Evolutionary conservation across 1,140 invertebrate genomes (phyloP), one percentile per base, ranked within the genome.

Genomic region (Magallana gigas): DNA sequence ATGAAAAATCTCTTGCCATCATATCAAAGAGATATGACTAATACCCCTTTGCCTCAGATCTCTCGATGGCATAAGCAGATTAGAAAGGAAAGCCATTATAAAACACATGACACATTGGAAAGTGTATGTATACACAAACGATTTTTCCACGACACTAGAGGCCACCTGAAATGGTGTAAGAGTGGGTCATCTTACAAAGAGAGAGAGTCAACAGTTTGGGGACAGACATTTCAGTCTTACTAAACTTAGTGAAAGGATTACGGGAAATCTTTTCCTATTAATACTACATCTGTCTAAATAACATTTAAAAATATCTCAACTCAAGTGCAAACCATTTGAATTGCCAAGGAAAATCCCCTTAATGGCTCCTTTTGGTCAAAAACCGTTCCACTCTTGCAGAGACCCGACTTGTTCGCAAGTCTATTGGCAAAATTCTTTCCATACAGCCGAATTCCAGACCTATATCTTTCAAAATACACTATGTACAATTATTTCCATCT

Each of bases 271-370:
- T 76, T 48, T 29, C 23, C 23, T 76, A 76, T 76, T 76, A 76
- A 76, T 76, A 9, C 23, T 76, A 36, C 23, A 23, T 76, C 23
- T 76, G 68, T 76, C 23, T 29, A 76, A 76, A 76, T 18, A 76
- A 76, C 68, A 76, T 76, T 76, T 76, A 76, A 76, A 76, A 76
- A 76, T 76, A 76, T 76, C 68, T 76, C 68, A 23, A 29, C 23
- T 36, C 23, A 76, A 76, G 68, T 76, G 68, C 68, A 76, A 76
- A 76, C 68, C 68, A 29, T 76, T 76, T 76, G 18, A 76, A 76
- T 48, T 48, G 36, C 36, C 36, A 48, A 48, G 36, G 23, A 29
- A 29, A 76, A 76, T 76, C 68, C 36, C 68, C 68, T 76, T 76
- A 48, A 48, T 48, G 68, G 68, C 68, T 29, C 14, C 36, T 76